These are phyloP conservation scores for Aproaerema taeniolella DNA, from an alignment of 2,888 invertebrate genomes.

Conservation along the genomic window DNA sequence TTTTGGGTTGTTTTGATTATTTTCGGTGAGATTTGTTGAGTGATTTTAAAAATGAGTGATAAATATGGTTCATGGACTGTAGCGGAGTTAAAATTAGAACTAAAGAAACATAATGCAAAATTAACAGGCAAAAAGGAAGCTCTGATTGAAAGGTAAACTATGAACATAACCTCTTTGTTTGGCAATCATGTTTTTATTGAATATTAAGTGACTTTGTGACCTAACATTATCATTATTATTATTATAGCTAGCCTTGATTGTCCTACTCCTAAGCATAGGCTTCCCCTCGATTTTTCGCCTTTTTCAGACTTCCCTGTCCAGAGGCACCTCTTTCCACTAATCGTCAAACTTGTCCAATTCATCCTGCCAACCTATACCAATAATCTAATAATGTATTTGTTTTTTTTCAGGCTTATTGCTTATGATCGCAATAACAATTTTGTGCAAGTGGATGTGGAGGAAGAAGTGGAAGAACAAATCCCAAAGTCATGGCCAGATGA, in stretches of 20 bases:
- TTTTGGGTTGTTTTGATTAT: neutral
- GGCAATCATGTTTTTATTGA: neutral
- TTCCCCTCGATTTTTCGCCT: no score
- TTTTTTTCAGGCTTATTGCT: slow-evolving; percentile 5
- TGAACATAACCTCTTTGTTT: neutral
- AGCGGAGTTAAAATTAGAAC: neutral
- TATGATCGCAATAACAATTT: slow-evolving; percentile 8
- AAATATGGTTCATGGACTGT: slow-evolving; percentile 5
- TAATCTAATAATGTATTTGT: neutral
- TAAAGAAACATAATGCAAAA: slow-evolving; percentile 3
- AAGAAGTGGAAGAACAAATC: neutral
- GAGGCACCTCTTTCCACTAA: no score
- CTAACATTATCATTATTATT: neutral
- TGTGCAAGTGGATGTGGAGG: neutral
- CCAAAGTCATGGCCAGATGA: neutral
- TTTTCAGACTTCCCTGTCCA: no score
- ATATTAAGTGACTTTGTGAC: neutral
- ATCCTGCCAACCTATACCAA: no score
- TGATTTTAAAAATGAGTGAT: neutral
- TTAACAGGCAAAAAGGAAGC: slow-evolving; percentile 1
- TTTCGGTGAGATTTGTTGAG: neutral
- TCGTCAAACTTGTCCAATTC: no score
- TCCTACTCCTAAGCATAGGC: no score
- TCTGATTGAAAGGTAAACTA: slow-evolving; percentile 2
- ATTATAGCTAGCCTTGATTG: no score